A percentile compares a stretch with the other conserved stretches of the same genome.
Conservation (phyloP, 2,888 invertebrate species). For the Ariolimax columbianus region DNA sequence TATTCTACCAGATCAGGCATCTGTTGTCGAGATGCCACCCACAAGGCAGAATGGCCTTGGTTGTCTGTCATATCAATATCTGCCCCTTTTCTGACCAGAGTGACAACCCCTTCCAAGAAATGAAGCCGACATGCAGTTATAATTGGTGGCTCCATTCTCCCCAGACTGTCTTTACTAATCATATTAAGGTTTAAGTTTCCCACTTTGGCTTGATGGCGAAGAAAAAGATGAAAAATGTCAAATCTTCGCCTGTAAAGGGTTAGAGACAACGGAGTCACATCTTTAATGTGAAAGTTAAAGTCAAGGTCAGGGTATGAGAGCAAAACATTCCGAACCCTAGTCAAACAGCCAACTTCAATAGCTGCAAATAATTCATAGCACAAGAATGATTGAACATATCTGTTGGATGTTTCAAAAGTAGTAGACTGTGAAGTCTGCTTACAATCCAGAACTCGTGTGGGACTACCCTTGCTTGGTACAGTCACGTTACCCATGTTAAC, state of each 20-base stretch:
- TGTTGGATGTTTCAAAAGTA: slow-evolving; percentile 60
- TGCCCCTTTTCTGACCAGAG: slow-evolving; percentile 72
- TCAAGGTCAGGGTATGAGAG: slow-evolving; percentile 72
- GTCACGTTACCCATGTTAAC: slow-evolving; percentile 45
- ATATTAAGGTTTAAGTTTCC: slow-evolving; percentile 74
- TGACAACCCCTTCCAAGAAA: slow-evolving; percentile 72
- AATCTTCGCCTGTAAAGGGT: slow-evolving; percentile 74
- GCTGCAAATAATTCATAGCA: slow-evolving; percentile 69
- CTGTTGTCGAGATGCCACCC: slow-evolving; percentile 70
- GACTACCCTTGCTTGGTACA: slow-evolving; percentile 46
- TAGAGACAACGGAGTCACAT: slow-evolving; percentile 76
- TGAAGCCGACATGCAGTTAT: slow-evolving; percentile 78
- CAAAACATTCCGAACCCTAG: slow-evolving; percentile 67
- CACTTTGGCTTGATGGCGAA: slow-evolving; percentile 72
- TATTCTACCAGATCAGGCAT: slow-evolving; percentile 71
- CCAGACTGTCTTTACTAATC: slow-evolving; percentile 75
- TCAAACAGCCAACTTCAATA: slow-evolving; percentile 65
- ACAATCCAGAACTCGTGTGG: slow-evolving; percentile 50
- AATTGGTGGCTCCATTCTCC: slow-evolving; percentile 77
- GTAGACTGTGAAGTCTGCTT: slow-evolving; percentile 54
- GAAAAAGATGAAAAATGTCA: slow-evolving; percentile 73
- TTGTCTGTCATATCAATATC: slow-evolving; percentile 74
- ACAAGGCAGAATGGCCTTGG: slow-evolving; percentile 71
- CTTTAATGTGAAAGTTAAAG: slow-evolving; percentile 75
- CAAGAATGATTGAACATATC: slow-evolving; percentile 66